Base-by-base conservation (phyloP, 2,888 invertebrate species). In the Sinohyriopsis cumingii region DNA sequence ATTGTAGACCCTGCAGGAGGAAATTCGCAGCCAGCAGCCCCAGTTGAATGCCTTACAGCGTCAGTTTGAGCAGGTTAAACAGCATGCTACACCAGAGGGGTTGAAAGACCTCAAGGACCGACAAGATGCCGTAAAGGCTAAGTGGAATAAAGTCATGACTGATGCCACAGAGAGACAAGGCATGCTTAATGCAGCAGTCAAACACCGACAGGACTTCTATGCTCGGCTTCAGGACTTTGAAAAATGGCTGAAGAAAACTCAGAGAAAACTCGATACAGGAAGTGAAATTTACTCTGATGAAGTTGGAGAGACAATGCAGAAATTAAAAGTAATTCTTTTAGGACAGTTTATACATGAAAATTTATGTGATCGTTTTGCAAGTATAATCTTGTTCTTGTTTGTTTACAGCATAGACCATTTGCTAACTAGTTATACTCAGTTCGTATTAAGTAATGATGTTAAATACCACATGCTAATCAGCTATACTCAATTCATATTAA, bases 221-320 rank as follows among this genome's bases (percentile, higher is more conserved):
- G 92, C 92, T 4, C 95, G 95, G 81, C 93, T 94, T 0, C 93
- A 93, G 28, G 94, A 95, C 86, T 91, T 97, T 63, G 94, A 95
- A 85, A 91, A 93, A 9, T 97, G 96, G 96, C 78, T 91, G 59
- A 86, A 92, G 94, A 72, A 80, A 92, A 82, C 86, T 55, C 88
- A 90, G 73, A 77, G 85, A 62, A 85, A 85, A 59, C 72, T 90
- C 19, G 93, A 93, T 62, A 94, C 95, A 83, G 94, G 95, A 68
- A 95, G 95, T 86, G 95, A 95, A 88, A 93, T 97, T 0, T 93
- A 93, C 78, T 93, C 95, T 0, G 95, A 95, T 84, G 94, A 95
- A 87, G 94, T 97, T 0, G 95, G 95, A 83, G 93, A 84, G 67
- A 83, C 94, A 77, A 93, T 95, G 1, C 93, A 93, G 45, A 93